These are phyloP conservation scores for Semaprochilodus insignis DNA, from an alignment of 2,797 vertebrate species.

Conservation along the genomic window DNA sequence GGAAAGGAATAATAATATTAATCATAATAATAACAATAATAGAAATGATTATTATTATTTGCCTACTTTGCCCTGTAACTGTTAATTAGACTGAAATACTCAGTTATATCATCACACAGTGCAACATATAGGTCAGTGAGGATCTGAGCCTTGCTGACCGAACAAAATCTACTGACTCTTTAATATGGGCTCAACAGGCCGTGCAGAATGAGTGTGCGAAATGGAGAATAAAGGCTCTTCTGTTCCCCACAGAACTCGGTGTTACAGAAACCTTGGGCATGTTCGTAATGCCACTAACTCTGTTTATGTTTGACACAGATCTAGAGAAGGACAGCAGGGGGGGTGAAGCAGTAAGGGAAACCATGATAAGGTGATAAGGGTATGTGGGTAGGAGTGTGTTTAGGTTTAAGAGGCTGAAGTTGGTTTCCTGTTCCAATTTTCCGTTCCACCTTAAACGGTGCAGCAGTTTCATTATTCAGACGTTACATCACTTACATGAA, in stretches of 20 bases:
- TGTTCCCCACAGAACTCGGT: constrained; percentile 40
- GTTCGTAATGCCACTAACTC: not conserved
- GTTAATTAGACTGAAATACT: not conserved
- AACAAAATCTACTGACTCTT: not conserved
- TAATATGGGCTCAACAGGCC: not conserved
- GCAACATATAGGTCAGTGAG: not conserved
- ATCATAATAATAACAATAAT: no score
- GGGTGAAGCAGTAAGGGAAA: no score
- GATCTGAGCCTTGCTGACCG: not conserved
- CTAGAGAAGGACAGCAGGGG: no score
- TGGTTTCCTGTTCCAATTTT: no score
- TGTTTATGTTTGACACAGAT: not conserved
- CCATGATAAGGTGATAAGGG: no score
- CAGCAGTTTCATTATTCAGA: no score
- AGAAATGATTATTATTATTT: not conserved
- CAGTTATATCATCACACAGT: not conserved
- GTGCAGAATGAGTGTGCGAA: constrained; percentile 29
- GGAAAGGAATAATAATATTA: not conserved
- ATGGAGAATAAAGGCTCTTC: constrained; percentile 52
- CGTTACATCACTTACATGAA: no score
- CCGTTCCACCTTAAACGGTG: no score
- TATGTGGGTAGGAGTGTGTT: no score
- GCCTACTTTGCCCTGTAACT: not conserved
- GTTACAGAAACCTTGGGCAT: not conserved
- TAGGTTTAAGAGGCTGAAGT: no score